Percentiles rank a stretch among this genome's conserved stretches.
Conservation (phyloP, 1,140 invertebrate species). For the Amyelois transitella region DNA sequence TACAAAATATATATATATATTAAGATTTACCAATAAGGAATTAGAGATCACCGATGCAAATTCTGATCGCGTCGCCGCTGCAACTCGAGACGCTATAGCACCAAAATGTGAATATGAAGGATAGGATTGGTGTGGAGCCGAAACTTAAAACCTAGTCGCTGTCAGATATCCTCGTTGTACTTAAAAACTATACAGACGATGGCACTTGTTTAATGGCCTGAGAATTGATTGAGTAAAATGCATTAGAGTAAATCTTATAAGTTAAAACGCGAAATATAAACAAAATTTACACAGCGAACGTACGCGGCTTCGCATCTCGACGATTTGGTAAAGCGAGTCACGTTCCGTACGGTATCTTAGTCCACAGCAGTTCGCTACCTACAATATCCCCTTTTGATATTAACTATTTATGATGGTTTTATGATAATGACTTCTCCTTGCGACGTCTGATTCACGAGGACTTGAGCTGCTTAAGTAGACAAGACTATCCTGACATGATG, state of each 20-base stretch:
- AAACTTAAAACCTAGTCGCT: conserved; percentile 48
- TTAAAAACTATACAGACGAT: conserved; percentile 69
- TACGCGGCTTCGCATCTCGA: conserved; percentile 61
- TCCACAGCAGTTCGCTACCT: conserved; percentile 36
- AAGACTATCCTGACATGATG: background rate
- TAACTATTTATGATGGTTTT: conserved; percentile 55
- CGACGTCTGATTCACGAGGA: conserved; percentile 39
- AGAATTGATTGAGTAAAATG: conserved; percentile 72
- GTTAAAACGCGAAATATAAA: conserved; percentile 60
- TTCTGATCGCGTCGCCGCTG: conserved; percentile 25
- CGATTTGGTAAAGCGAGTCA: conserved; percentile 70
- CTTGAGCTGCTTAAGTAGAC: conserved; percentile 23
- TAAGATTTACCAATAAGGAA: conserved; percentile 52
- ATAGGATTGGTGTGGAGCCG: conserved; percentile 8
- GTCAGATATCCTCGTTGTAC: conserved; percentile 58
- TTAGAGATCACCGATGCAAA: conserved; percentile 61
- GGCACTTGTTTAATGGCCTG: conserved; percentile 72
- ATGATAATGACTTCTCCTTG: conserved; percentile 47
- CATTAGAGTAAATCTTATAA: conserved; percentile 65
- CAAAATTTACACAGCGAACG: conserved; percentile 67
- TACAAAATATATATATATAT: conserved; percentile 58
- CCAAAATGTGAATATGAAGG: conserved; percentile 22
- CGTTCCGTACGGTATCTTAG: conserved; percentile 48
- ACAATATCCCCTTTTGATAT: conserved; percentile 43
- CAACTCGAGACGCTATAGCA: conserved; percentile 52